Evolutionary conservation across 1,140 invertebrate genomes (phyloP), one percentile per base, ranked within the genome.

Genomic region (Anthonomus grandis): DNA sequence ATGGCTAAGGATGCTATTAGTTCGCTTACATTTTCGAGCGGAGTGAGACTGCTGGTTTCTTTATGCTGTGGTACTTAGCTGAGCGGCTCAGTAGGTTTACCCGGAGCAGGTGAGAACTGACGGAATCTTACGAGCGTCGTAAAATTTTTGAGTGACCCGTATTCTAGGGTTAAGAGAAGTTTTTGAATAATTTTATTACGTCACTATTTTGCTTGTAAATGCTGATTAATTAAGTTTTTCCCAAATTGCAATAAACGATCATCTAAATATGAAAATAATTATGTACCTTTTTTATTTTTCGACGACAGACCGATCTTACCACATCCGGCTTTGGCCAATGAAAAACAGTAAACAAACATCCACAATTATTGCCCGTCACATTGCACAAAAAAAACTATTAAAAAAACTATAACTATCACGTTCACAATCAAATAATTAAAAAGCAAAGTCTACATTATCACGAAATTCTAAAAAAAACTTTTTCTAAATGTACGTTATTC

Each of bases 291-390:
- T 21, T 46, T 56, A 31, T 49, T 41, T 31, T 57, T 57, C n/a
- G 54, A 49, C 19, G 54, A 39, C 45, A 57, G 23, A 21, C 54
- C 54, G 21, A 57, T 42, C 31, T 17, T 57, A 42, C 17, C 25
- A 38, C 54, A 57, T 49, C 54, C 47, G 54, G 54, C 45, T 50
- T 57, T 57, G 22, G 54, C 54, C 54, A 57, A 25, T 19, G 54
- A 48, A 38, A 57, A 57, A 49, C 54, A 57, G 41, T 57, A 57
- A 17, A 57, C 54, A 17, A 57, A 57, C 54, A 57, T 57, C 19
- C 46, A 57, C 46, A 6, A 42, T 23, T 12, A 17, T 4, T 41
- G 19, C 4, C 12, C 37, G 6, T 53, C 45, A 53, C 50, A 53
- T 53, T 44, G 8, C 21, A 41, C 24, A 39, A 4, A 37, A 46